Evolutionary conservation across 2,888 invertebrate species (phyloP), one percentile per base, ranked within the genome.

Genomic region (Girardia tigrina): DNA sequence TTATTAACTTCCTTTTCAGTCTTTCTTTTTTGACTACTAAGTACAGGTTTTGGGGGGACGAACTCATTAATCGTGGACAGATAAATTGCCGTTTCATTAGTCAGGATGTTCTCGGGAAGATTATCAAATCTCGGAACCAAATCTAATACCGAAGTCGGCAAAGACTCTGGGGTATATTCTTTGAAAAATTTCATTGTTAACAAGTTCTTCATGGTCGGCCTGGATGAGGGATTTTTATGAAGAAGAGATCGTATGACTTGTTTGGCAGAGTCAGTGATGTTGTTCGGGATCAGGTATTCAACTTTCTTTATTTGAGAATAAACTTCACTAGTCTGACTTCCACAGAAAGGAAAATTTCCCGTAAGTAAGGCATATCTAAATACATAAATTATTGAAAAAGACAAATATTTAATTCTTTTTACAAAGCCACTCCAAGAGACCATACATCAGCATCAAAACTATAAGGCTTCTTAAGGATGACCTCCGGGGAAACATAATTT

Each of bases 401-500:
- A n/a, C n/a, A 56, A 12, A 16, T n/a, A 36, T 36, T 36, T 12
- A 16, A 36, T 12, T 12, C 69, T 73, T n/a, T n/a, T n/a, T 82
- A 87, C 92, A 97, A 90, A 80, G 95, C 94, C 85, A 87, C 95
- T n/a, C 95, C 98, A 81, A 98, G 88, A 29, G 97, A 97, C 98
- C 98, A 99, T 78, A 97, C 89, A 85, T 99, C 98, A 8, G 97
- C 98, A 87, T 97, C 97, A 83, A 90, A 98, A 56, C 95, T 94
- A 85, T 99, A 98, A 0, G 97, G 98, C 82, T 91, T 90, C 85
- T 97, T 98, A 71, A 89, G 90, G 80, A 99, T 86, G 81, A 99
- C 94, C 85, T 99, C 98, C 0, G 97, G 98, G 0, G 98, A 98
- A 80, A 99, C 97, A 84, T 99, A 99, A 86, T 99, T 99, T 0